Evolutionary conservation across 1,140 invertebrate genomes (phyloP), one percentile per base, ranked within the genome.

Genomic region (Pseudomyrmex pallidus): DNA sequence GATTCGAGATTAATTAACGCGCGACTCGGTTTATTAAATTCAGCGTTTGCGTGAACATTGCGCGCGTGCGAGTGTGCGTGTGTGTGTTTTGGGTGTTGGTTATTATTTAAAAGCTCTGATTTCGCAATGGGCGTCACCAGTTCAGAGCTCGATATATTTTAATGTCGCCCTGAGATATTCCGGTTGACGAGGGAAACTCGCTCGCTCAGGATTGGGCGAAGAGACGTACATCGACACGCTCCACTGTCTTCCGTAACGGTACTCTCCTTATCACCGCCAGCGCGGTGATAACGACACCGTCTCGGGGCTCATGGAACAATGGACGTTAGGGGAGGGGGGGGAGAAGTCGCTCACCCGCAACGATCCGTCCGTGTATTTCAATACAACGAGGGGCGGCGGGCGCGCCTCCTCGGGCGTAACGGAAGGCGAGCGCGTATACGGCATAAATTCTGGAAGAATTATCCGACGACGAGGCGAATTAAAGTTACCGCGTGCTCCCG

Each of bases 401-500:
- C n/a, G 20, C 50, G 57, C 17, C 66, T 22, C 35, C 2, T 44
- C 10, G 59, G n/a, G 15, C 15, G 48, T 15, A 8, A 35, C 35
- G 72, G 59, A 48, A 50, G 59, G 54, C 48, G 12, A 22, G 9
- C 74, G 50, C 74, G 63, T 77, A 57, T 20, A 54, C 70, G 59
- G 66, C 54, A 87, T 85, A 74, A 85, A 85, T 85, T 68, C 74
- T 48, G 35, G 52, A 61, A 80, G 76, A 66, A 85, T 87, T 77
- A 74, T 22, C 67, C 56, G 61, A 20, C 63, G 68, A 80, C 25
- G 46, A 62, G 48, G 68, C 77, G 77, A 82, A 73, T 82, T 82
- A 67, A 78, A 78, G 63, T 68, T 57, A 22, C 64, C 35, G 74
- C 48, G n/a, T 35, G 63, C 64, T 35, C 35, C 64, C 35, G 35